Evolutionary conservation across 92 coral and sea anemone species (phyloP).

Genomic region (Epizoanthus ramosus): DNA sequence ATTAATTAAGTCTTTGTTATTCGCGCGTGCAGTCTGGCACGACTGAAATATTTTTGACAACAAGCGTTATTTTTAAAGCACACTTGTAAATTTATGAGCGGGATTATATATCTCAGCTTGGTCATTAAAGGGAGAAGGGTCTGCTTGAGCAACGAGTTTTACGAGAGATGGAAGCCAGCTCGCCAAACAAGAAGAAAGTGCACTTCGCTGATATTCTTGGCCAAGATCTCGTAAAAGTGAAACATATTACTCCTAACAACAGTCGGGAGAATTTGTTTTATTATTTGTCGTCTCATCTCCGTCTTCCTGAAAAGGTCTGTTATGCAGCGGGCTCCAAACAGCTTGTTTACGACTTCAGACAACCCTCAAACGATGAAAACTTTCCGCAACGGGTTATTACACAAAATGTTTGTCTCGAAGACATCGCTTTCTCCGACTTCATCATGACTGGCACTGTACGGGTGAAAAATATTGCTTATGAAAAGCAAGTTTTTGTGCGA

Average conservation of each 20-base stretch:
- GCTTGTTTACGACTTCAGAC: slow-evolving; percentile 57
- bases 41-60: too few species aligned
- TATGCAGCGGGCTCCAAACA: neutral
- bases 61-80: too few species aligned
- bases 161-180: neutral
- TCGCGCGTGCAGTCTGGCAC: too few species aligned
- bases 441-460: slow-evolving; percentile 84
- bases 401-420: slow-evolving; percentile 85
- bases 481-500: slow-evolving; percentile 78
- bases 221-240: slow-evolving; percentile 83
- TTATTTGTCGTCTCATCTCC: neutral
- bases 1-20: too few species aligned
- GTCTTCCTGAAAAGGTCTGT: neutral
- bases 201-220: slow-evolving; percentile 94
- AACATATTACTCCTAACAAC: slow-evolving; percentile 81
- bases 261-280: slow-evolving; percentile 77
- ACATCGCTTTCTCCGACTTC: slow-evolving; percentile 76
- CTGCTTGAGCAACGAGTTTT: too few species aligned
- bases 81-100: too few species aligned
- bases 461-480: slow-evolving; percentile 78
- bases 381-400: slow-evolving; percentile 56
- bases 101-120: too few species aligned
- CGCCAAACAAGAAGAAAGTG: slow-evolving; percentile 65
- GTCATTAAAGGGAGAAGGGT: too few species aligned
- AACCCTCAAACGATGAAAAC: slow-evolving; percentile 59